Percentiles rank a stretch among this genome's conserved stretches.
Evolutionary conservation across 2,113 vertebrate species (phyloP).

Genomic region (Saguinus midas): DNA sequence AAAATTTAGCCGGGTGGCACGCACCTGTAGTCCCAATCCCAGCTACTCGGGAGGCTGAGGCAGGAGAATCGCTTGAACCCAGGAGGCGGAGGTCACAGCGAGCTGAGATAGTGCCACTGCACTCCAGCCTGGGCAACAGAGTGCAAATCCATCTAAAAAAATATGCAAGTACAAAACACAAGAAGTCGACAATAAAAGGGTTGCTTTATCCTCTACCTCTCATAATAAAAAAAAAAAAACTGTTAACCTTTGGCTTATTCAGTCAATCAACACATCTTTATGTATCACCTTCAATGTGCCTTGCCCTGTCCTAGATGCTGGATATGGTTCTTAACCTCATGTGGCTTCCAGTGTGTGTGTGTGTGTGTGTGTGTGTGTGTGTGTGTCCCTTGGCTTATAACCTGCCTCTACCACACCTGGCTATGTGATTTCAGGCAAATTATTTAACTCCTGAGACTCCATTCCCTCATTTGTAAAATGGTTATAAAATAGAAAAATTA

Average conservation of each 20-base stretch:
- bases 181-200: not conserved
- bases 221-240: not conserved
- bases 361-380: not conserved
- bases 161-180: not conserved
- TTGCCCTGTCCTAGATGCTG: not conserved
- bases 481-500: not conserved
- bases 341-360: not conserved
- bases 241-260: conserved; percentile 2
- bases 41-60: too few relatives aligned
- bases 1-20: too few relatives aligned
- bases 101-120: too few relatives aligned
- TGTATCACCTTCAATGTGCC: not conserved
- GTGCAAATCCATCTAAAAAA: too few relatives aligned
- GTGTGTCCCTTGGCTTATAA: not conserved
- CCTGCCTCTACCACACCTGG: not conserved
- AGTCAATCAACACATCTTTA: not conserved
- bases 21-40: too few relatives aligned
- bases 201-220: not conserved
- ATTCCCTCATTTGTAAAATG: conserved; percentile 32
- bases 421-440: not conserved
- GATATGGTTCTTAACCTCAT: not conserved
- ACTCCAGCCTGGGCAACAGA: too few relatives aligned
- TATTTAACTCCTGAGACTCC: not conserved
- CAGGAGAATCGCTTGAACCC: too few relatives aligned
- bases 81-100: too few relatives aligned